These are phyloP conservation scores for Silurus lanzhouensis DNA, from an alignment of 2,797 vertebrate species.

Conservation along the genomic window DNA sequence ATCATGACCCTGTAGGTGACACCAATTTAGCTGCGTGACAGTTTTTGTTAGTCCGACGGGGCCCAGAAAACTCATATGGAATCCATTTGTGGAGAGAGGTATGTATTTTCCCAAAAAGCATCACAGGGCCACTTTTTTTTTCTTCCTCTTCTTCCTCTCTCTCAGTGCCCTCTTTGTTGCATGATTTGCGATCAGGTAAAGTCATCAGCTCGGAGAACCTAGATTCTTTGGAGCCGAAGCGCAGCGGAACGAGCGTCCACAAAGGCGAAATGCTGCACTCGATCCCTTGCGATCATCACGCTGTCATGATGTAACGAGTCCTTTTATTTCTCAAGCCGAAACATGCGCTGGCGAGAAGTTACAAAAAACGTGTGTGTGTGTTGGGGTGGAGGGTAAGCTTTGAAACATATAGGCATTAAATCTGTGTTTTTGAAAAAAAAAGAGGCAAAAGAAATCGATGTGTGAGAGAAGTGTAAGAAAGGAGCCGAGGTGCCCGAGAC, in stretches of 20 bases:
- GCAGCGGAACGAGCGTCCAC: conserved; percentile 44
- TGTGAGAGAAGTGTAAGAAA: conserved; percentile 52
- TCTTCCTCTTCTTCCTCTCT: conserved; percentile 24
- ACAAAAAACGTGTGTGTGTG: conserved; percentile 12
- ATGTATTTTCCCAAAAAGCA: conserved; percentile 58
- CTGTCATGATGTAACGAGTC: conserved; percentile 63
- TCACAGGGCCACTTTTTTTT: conserved; percentile 49
- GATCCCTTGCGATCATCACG: conserved; percentile 53
- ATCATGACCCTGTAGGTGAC: conserved; percentile 47
- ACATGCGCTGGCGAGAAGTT: conserved; percentile 58
- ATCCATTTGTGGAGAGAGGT: conserved; percentile 47
- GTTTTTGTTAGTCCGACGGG: conserved; percentile 48
- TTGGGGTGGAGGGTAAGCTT: conserved; percentile 2
- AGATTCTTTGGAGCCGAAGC: conserved; percentile 42
- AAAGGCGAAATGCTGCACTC: conserved; percentile 29
- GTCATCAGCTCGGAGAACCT: conserved; percentile 66
- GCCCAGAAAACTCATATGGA: conserved; percentile 50
- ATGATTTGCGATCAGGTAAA: conserved; percentile 59
- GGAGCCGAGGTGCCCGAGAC: conserved; percentile 75
- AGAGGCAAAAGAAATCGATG: conserved; percentile 46
- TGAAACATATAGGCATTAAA: conserved; percentile 53
- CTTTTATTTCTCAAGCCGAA: conserved; percentile 57
- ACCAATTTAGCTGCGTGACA: conserved; percentile 49
- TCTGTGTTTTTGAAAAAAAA: conserved; percentile 28
- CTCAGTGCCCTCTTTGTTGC: conserved; percentile 55